Base-by-base conservation (phyloP, 2,888 invertebrate genomes). In the Microctonus aethiopoides region DNA sequence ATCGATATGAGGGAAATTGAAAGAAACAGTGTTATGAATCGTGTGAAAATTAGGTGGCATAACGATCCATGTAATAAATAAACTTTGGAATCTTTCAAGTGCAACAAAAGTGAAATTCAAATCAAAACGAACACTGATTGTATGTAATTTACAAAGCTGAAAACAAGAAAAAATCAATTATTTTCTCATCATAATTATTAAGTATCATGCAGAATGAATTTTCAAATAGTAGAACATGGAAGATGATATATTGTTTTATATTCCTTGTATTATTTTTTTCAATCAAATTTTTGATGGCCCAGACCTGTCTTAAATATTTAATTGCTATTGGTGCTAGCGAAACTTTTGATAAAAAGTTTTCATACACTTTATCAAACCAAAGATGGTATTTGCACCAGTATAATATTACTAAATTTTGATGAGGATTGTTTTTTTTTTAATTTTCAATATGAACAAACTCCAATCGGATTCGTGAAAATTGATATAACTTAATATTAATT, bases 171-270 rank as follows among this genome's bases (percentile, higher is more conserved):
- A 84, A 71, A 72, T 72, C 72, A 78, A 83, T 85, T 86, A 86
- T 86, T 86, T 86, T 86, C 86, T 85, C 85, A 85, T 82, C 80
- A 77, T 86, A 83, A 84, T 76, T 75, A 81, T 77, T 86, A 85
- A 84, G 82, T 80, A 79, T 81, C 66, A 60, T 69, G 71, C 64
- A 75, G 74, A 77, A 79, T 79, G 75, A 75, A 76, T 76, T 72
- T 74, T 78, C 67, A 77, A 77, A 79, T 68, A 69, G 74, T 78
- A 78, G 77, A 77, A 76, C 80, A 79, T 79, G 80, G 75, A 77
- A 77, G 73, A 77, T 76, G 74, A 72, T 76, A 76, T 78, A 78
- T 73, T 77, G 75, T 74, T 77, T 56, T 46, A 36, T 51, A 61
- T 29, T 10, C 3, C 5, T 16, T 11, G 0, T 26, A 13, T 26